Percentiles rank a stretch among this genome's conserved stretches.
Evolutionary conservation across 1,140 invertebrate species (phyloP).

Genomic region (Scaptomyza pallida): DNA sequence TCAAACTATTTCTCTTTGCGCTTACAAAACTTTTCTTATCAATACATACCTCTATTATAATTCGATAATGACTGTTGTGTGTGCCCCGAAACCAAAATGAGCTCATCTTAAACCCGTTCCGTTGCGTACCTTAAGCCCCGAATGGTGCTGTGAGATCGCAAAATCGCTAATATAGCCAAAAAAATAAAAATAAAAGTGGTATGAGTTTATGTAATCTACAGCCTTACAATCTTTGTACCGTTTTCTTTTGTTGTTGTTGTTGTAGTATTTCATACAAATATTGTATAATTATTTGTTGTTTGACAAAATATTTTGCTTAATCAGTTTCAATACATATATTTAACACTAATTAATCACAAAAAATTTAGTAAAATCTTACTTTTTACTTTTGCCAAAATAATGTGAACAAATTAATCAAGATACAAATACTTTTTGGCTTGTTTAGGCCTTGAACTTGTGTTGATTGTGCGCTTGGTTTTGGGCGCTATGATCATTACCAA

Average conservation of each 20-base stretch:
- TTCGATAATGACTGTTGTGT: slow-evolving; percentile 55
- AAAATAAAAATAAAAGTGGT: too few species aligned
- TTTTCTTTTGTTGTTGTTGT: too few species aligned
- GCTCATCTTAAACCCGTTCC: slow-evolving; percentile 58
- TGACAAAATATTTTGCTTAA: slow-evolving; percentile 32
- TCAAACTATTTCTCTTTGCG: too few species aligned
- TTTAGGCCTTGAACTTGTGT: slow-evolving; percentile 64
- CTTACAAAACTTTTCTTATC: too few species aligned
- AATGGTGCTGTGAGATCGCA: too few species aligned
- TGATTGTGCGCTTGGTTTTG: background rate
- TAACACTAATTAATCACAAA: slow-evolving; percentile 75
- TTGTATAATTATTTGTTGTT: slow-evolving; percentile 46
- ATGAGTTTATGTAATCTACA: slow-evolving; percentile 72
- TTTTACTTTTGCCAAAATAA: slow-evolving; percentile 32
- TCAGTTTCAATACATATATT: slow-evolving; percentile 55
- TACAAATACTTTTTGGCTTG: slow-evolving; percentile 1
- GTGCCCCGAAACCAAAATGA: slow-evolving; percentile 64
- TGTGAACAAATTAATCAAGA: slow-evolving; percentile 51
- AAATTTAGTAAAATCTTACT: slow-evolving; percentile 8
- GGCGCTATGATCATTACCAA: slow-evolving; percentile 36
- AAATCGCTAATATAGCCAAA: slow-evolving; percentile 11
- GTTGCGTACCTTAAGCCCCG: too few species aligned
- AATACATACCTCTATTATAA: slow-evolving; percentile 57
- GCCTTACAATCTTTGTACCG: slow-evolving; percentile 60
- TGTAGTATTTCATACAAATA: slow-evolving; percentile 1